Evolutionary conservation across 2,797 vertebrate genomes (phyloP).

Genomic region (Rhinophrynus dorsalis): DNA sequence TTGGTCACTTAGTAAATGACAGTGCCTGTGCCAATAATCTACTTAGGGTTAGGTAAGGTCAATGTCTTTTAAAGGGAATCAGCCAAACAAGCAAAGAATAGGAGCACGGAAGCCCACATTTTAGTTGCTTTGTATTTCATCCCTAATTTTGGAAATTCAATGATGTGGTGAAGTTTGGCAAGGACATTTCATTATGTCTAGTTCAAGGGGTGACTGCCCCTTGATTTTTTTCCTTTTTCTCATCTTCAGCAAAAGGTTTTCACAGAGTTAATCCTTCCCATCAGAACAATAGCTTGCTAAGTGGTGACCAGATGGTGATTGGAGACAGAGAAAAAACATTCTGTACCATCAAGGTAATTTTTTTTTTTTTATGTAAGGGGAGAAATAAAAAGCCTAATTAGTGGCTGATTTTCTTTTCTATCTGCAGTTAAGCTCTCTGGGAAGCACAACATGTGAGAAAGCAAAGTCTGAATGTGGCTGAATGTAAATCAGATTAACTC

Average conservation of each 20-base stretch:
- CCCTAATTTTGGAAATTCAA: too few relatives aligned
- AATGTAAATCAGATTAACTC: constrained; percentile 54
- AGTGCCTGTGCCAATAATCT: too few relatives aligned
- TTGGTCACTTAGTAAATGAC: too few relatives aligned
- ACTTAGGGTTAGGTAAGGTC: too few relatives aligned
- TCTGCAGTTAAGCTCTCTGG: constrained; percentile 42
- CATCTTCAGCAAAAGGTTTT: background rate
- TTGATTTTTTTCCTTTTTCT: accelerated
- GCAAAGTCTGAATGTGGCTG: constrained; percentile 62
- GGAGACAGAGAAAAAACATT: constrained; percentile 36
- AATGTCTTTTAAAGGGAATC: too few relatives aligned
- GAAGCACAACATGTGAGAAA: constrained; percentile 49
- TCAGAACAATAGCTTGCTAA: constrained; percentile 34
- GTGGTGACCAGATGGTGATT: constrained; percentile 38
- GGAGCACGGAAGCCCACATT: too few relatives aligned
- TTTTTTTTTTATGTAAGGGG: too few relatives aligned
- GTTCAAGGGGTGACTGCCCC: background rate
- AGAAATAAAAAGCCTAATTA: constrained; percentile 32
- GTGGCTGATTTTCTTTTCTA: constrained; percentile 21
- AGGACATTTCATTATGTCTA: background rate
- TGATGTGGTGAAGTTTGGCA: background rate
- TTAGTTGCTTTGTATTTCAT: too few relatives aligned
- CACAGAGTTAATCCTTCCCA: background rate
- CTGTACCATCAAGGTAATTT: background rate
- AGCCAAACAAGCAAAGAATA: too few relatives aligned